Conservation (phyloP, 2,113 vertebrate genomes). For the Ceuthmochares aereus region DNA sequence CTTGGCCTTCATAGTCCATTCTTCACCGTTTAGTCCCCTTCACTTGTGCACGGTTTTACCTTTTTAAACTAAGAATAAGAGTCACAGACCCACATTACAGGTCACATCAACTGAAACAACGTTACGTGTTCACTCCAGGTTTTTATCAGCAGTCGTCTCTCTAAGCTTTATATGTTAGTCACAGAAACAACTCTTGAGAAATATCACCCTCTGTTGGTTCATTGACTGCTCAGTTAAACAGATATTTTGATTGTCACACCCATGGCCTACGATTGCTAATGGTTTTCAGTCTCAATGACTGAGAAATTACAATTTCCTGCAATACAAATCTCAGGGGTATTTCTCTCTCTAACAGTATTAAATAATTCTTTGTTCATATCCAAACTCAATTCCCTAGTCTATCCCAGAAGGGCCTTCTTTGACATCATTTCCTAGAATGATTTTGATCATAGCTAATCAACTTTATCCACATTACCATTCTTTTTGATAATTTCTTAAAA, state of each 20-base stretch:
- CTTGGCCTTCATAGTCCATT: neutral
- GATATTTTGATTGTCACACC: neutral
- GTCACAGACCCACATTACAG: neutral
- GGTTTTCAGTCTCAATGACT: neutral
- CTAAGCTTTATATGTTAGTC: neutral
- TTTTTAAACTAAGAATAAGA: neutral
- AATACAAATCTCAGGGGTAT: constrained; percentile 15
- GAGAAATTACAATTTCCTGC: neutral
- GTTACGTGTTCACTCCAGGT: neutral
- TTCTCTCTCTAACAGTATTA: constrained; percentile 8
- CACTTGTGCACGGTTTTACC: neutral
- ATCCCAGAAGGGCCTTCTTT: neutral
- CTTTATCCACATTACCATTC: neutral
- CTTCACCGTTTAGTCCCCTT: neutral
- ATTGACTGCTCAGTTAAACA: neutral
- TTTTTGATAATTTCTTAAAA: neutral
- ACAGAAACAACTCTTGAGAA: neutral
- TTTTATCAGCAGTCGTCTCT: neutral
- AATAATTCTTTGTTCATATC: constrained; percentile 13
- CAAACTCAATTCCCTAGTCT: neutral
- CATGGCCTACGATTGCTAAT: neutral
- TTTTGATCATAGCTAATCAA: neutral
- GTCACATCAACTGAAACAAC: neutral
- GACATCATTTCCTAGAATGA: neutral
- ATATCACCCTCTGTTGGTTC: neutral